A percentile compares a stretch with the other conserved stretches of the same genome.
Evolutionary conservation across 2,888 invertebrate species (phyloP).

Genomic region (Cheiracanthium punctorium): DNA sequence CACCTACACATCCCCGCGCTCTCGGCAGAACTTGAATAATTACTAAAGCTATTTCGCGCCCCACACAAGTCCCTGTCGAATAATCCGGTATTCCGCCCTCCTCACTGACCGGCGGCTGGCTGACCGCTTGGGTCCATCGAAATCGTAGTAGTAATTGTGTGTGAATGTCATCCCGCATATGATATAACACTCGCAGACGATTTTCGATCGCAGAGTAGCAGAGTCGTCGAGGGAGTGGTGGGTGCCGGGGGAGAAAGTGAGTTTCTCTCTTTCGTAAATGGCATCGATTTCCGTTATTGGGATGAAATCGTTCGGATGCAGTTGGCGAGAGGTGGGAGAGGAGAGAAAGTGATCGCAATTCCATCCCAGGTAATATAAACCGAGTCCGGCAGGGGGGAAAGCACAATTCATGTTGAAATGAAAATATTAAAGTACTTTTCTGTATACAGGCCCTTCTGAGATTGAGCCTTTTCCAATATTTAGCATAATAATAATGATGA

Average conservation of each 20-base stretch:
- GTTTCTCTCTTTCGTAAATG: background rate
- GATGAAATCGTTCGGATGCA: background rate
- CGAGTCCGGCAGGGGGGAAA: too few species aligned
- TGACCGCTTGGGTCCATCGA: background rate
- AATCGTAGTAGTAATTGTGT: background rate
- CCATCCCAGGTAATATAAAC: background rate
- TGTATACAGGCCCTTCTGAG: too few species aligned
- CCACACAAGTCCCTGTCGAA: too few species aligned
- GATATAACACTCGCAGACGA: background rate
- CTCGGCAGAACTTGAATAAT: too few species aligned
- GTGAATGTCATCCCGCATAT: background rate
- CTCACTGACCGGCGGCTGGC: background rate
- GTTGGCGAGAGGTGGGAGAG: background rate
- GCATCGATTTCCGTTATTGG: conserved; percentile 3
- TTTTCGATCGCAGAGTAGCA: background rate
- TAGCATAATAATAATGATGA: too few species aligned
- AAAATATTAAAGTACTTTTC: too few species aligned
- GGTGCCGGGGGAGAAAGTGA: background rate
- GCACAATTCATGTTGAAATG: too few species aligned
- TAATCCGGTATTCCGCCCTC: too few species aligned
- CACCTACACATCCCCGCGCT: too few species aligned
- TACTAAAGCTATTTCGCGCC: too few species aligned
- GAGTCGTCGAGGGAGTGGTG: too few species aligned
- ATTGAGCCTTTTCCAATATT: too few species aligned
- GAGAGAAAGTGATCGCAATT: background rate